Conservation (phyloP, 2,888 invertebrate genomes). For the Apodemia duryi region DNA sequence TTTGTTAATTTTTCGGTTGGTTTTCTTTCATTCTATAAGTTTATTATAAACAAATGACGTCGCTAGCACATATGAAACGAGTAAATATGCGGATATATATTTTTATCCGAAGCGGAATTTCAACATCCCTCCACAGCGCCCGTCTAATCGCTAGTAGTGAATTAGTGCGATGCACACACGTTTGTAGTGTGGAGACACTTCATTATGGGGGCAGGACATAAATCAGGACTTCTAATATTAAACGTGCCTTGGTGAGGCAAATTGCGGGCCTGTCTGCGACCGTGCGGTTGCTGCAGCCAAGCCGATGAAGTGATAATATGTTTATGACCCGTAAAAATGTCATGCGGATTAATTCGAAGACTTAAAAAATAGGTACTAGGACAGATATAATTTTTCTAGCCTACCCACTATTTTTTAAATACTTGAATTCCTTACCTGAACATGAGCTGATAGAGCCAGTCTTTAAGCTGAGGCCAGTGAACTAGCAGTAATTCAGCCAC, state of each 20-base stretch:
- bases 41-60: not conserved
- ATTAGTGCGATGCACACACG: constrained; percentile 72
- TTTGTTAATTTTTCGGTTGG: no score
- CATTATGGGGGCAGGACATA: constrained; percentile 74
- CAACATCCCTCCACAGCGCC: constrained; percentile 28
- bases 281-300: constrained; percentile 46
- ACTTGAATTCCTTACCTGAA: constrained; percentile 74
- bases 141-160: constrained; percentile 68
- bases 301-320: constrained; percentile 42
- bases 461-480: constrained; percentile 92
- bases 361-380: no score
- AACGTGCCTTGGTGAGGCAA: constrained; percentile 76
- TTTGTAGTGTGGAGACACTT: constrained; percentile 75
- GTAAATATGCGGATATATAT: constrained; percentile 29
- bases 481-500: constrained; percentile 92
- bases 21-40: no score
- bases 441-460: constrained; percentile 95
- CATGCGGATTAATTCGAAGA: no score
- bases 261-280: constrained; percentile 59
- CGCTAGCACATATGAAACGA: constrained; percentile 3
- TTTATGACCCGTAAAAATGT: constrained; percentile 25
- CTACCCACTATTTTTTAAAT: no score
- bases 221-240: constrained; percentile 80
- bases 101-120: constrained; percentile 31
- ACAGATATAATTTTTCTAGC: no score